Conservation (phyloP, 2,888 invertebrate genomes). For the Pristionchus arcanus region DNA sequence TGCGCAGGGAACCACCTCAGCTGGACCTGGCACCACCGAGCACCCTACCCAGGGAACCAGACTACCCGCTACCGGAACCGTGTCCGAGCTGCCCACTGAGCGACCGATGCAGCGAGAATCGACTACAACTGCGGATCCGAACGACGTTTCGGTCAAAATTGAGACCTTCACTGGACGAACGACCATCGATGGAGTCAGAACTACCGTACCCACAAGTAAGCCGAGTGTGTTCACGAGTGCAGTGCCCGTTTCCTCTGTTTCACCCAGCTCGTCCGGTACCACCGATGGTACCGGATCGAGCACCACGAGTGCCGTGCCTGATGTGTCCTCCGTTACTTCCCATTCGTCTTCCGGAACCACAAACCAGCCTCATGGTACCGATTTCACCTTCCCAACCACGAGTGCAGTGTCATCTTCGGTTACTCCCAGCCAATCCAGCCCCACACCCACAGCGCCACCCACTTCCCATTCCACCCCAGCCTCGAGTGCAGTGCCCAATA, state of each 20-base stretch:
- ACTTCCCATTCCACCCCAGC: not conserved
- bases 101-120: not conserved
- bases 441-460: not conserved
- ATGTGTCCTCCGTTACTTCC: not conserved
- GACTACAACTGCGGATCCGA: not conserved
- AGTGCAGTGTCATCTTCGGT: not conserved
- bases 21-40: not conserved
- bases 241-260: not conserved
- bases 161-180: slow-evolving; percentile 9
- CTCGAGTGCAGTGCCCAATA: not conserved
- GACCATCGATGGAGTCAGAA: not conserved
- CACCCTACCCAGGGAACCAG: not conserved
- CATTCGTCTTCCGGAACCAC: not conserved
- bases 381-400: not conserved
- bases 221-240: slow-evolving; percentile 13
- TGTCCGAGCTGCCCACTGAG: slow-evolving; percentile 1
- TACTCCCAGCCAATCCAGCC: not conserved
- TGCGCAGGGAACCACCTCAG: not conserved
- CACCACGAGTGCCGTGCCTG: slow-evolving; percentile 18
- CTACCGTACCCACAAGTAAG: slow-evolving; percentile 13
- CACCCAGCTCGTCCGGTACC: not conserved
- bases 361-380: not conserved
- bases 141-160: not conserved
- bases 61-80: not conserved
- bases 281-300: not conserved